Evolutionary conservation across 2,797 vertebrate species (phyloP).

Genomic region (Protosalanx chinensis): DNA sequence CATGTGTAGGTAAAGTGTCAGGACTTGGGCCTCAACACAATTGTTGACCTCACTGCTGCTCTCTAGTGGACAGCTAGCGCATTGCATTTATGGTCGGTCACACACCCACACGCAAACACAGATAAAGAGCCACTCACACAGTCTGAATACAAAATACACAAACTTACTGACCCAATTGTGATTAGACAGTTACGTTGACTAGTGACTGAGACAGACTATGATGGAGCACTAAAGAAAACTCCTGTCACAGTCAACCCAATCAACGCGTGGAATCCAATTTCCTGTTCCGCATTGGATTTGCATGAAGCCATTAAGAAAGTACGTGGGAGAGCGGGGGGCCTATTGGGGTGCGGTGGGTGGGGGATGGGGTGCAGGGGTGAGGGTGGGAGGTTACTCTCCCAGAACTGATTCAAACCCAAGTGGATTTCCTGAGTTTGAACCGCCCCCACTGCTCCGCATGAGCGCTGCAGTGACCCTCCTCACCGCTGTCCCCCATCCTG

Average conservation of each 20-base stretch:
- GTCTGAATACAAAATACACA: background rate
- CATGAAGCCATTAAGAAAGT: constrained; percentile 33
- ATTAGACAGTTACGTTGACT: constrained; percentile 37
- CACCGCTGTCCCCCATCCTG: background rate
- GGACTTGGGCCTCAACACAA: background rate
- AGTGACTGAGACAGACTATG: too few relatives aligned
- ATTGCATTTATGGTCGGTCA: background rate
- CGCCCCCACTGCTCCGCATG: background rate
- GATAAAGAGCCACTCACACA: background rate
- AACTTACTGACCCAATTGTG: constrained; percentile 44
- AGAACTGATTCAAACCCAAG: constrained; percentile 59
- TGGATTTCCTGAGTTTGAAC: constrained; percentile 22
- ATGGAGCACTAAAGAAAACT: too few relatives aligned
- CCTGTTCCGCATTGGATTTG: constrained; percentile 46
- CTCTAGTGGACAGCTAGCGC: constrained; percentile 48
- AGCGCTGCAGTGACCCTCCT: background rate
- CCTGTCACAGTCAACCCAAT: background rate
- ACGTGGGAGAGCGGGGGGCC: constrained; percentile 23
- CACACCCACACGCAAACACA: constrained; percentile 15
- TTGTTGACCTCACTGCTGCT: constrained; percentile 61
- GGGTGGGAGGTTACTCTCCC: constrained; percentile 57
- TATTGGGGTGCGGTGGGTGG: constrained; percentile 5
- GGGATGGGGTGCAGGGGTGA: constrained; percentile 16
- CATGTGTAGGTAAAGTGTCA: background rate
- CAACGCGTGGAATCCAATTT: constrained; percentile 44